Base-by-base conservation (phyloP, 2,113 vertebrate genomes). In the Circaetus gallicus region DNA sequence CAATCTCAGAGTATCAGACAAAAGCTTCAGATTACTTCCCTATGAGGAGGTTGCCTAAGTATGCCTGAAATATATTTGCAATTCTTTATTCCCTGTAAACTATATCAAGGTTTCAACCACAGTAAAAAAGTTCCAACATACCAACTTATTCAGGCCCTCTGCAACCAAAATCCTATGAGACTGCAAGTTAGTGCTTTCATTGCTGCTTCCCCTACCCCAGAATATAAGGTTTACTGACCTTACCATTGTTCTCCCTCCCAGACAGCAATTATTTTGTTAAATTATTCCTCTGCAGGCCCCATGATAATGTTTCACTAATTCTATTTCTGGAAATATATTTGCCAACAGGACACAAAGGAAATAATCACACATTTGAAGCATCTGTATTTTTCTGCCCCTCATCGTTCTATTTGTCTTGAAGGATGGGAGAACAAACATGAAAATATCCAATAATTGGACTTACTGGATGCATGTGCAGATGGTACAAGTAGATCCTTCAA, bases 171-270 rank as follows among this genome's bases (percentile, higher is more conserved):
- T 26, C 28, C 32, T 22, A 6, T 1, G 1, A 21, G 16, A 36
- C 9, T 29, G 25, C 22, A 67, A 40, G 4, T 2, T 7, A 52
- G 15, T 32, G n/a, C 69, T 71, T 66, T 42, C 22, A 58, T 0
- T 43, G 20, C 20, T 52, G 19, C 12, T 45, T 5, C 19, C 16
- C 21, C 9, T 3, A 10, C 1, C 24, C 38, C 45, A 73, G 38
- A 72, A 72, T 7, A 28, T 2, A 9, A 28, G 16, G 10, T 56
- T 74, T 84, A 29, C 65, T n/a, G 28, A 58, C n/a, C 34, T 28
- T 4, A 40, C 3, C 4, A 1, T 7, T 40, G 13, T 7, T 58
- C 19, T 43, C 5, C 4, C 13, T 4, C 9, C 4, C 5, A 31
- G 18, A 16, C 0, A 73, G 25, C 15, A 55, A 71, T 38, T 74